Evolutionary conservation across 2,888 invertebrate species (phyloP), one percentile per base, ranked within the genome.

Genomic region (Scotopteryx bipunctaria): DNA sequence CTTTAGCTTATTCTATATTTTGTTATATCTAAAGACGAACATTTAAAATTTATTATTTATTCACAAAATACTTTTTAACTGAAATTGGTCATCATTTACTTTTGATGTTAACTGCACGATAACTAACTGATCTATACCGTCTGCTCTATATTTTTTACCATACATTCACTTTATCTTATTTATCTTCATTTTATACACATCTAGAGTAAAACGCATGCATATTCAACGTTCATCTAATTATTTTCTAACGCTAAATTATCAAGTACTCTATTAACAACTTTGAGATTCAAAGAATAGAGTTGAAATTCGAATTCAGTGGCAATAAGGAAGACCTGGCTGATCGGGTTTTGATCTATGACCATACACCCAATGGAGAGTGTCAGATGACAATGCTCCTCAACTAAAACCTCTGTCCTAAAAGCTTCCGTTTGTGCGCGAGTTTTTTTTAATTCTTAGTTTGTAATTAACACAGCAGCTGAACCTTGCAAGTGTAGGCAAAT

Each of bases 151-250:
- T 27, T 27, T 27, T 27, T 27, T 8, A 25, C 25, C 11, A 9
- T 9, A 27, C 11, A 9, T 5, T 11, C 11, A 9, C 3, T 27
- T 9, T 9, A 25, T 3, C n/a, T n/a, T n/a, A 11, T 27, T 27
- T 11, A 11, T 9, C 9, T 3, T 11, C 27, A 8, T 9, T 9
- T 25, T n/a, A 25, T 27, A 27, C 11, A 27, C 3, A 27, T 11
- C 9, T 27, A 9, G 11, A 27, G 9, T 27, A 15, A 32, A 32
- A 13, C 4, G 11, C 29, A n/a, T 32, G 32, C 32, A 58, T 61
- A 58, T 57, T 58, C 54, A 56, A 57, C 50, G n/a, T 42, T 49
- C 25, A 19, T 42, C 42, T 29, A 37, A 44, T 37, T 40, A 56
- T 37, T 27, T 37, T 25, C 19, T 32, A 25, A 23, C 14, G 17